Evolutionary conservation across 1,140 invertebrate genomes (phyloP), one percentile per base, ranked within the genome.

Genomic region (Streblospio benedicti): DNA sequence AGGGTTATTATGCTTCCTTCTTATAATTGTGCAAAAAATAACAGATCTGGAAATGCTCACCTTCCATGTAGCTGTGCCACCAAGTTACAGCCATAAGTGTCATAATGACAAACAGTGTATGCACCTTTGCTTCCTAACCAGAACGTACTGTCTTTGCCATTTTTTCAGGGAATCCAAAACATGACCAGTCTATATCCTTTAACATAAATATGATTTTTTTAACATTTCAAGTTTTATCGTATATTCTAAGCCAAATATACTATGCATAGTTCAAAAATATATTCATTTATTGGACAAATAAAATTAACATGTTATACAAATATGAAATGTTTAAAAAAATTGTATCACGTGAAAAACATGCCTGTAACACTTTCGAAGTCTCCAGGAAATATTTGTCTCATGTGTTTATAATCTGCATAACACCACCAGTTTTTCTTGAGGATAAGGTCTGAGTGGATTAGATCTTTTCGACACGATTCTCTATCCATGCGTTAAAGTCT

Each of bases 41-140:
- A n/a, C n/a, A n/a, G n/a, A n/a, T n/a, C n/a, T 14, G 31, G 23
- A 31, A 4, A 12, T 58, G 67, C 74, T 74, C 77, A 90, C 90
- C 82, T 87, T 70, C 93, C 93, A 80, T 83, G 82, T 54, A 93
- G 78, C 81, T 97, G 93, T 50, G 86, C 86, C 23, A 97, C 85
- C 69, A 97, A 84, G 80, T 97, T 97, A 66, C 84, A 90, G 0
- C 92, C 93, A 81, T 97, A 97, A 2, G 91, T 89, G 75, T 97
- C 93, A 73, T 87, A 85, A 79, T 97, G 93, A 63, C 91, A 93
- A 30, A 91, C 90, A 1, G 94, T 97, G 73, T 94, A 89, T 27
- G 92, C 86, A 14, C 89, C 89, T 70, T 81, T 79, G 62, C 84
- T 90, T 27, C 93, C 92, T 58, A 97, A 84, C 93, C 93, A 97